Evolutionary conservation across 2,888 invertebrate genomes (phyloP), one percentile per base, ranked within the genome.

Genomic region (Allacma fusca): DNA sequence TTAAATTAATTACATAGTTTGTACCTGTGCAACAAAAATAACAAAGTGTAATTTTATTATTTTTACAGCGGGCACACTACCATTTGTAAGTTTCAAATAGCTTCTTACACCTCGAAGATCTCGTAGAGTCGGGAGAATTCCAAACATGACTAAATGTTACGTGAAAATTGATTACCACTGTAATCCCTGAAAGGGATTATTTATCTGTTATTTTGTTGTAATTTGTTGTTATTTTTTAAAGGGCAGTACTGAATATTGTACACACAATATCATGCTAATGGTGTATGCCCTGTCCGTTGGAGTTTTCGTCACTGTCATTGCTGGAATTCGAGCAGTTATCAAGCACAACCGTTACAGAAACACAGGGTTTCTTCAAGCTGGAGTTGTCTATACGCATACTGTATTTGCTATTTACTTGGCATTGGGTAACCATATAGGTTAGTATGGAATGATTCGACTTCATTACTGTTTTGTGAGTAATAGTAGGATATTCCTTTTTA

Each of bases 311-410:
- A 67, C 2, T 26, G 19, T 16, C 1, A 26, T 67, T 1, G 67
- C 67, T 67, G 19, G 7, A 19, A 7, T 67, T 1, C 67, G 29
- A 28, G 5, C n/a, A 1, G 7, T 67, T 1, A 2, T 26, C 9
- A 67, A 67, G 29, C 29, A 28, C 24, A 26, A 26, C 7, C 16
- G 1, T 1, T 67, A 67, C 21, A 26, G 28, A 28, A 26, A 67
- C n/a, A 28, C 67, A 9, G 67, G 67, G 16, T 67, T 67, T 34
- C 67, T 67, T 21, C 67, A 67, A 28, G 26, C 67, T 9, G 29
- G 28, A 4, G 67, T 67, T n/a, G 67, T 67, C 4, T 28, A 1
- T 9, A 16, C 28, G 1, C 67, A 67, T 28, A 67, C 29, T 9
- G 19, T 28, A 28, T 5, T 34, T 16, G 26, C 67, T 16, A n/a